phyloP scores from a whole-genome alignment of 2,888 invertebrate species.

The Sarcophaga carnaria region DNA sequence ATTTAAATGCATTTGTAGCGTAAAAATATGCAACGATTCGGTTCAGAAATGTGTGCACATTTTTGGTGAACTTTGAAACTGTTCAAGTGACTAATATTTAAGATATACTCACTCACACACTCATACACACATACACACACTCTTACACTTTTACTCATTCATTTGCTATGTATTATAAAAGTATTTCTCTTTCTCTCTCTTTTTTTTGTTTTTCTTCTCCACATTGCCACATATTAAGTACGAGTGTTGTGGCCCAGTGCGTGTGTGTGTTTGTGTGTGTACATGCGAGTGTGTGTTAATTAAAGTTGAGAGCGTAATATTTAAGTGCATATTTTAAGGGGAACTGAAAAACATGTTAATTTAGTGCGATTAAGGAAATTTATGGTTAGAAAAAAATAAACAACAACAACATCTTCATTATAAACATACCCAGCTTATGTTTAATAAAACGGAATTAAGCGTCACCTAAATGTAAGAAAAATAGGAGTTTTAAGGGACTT shows the following conservation, averaged over 20 bases:
- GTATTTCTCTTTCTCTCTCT: background rate
- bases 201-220: background rate
- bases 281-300: background rate
- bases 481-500: too few relatives aligned
- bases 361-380: background rate
- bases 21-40: conserved; percentile 9
- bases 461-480: too few relatives aligned
- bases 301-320: background rate
- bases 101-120: background rate
- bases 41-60: background rate
- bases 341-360: background rate
- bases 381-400: too few relatives aligned
- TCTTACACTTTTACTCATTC: background rate
- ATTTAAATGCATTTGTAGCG: background rate
- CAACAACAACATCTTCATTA: too few relatives aligned
- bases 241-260: background rate
- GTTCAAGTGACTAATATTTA: conserved; percentile 11
- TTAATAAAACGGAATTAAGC: too few relatives aligned
- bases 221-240: background rate
- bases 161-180: background rate
- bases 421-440: too few relatives aligned
- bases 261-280: background rate
- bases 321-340: background rate
- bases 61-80: conserved; percentile 8
- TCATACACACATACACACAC: background rate